These are phyloP conservation scores for Knipowitschia caucasica DNA, from an alignment of 2,797 vertebrate species.

Conservation along the genomic window DNA sequence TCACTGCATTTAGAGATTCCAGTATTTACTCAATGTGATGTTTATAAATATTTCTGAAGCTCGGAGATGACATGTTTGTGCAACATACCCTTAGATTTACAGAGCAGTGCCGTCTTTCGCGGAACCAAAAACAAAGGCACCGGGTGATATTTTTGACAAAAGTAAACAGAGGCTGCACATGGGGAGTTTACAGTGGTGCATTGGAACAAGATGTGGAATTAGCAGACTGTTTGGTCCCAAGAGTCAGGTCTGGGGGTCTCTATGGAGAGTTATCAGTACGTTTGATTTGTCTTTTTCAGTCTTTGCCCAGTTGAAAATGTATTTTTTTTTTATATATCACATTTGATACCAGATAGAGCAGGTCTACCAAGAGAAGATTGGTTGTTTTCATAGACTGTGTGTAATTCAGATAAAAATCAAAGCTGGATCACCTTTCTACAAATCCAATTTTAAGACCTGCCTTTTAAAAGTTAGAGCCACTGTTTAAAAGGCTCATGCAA, in stretches of 20 bases:
- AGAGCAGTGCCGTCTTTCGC: conserved; percentile 58
- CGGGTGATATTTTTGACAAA: conserved; percentile 70
- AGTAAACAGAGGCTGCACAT: conserved; percentile 68
- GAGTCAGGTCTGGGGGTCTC: conserved; percentile 48
- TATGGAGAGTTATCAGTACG: conserved; percentile 44
- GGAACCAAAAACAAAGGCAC: conserved; percentile 64
- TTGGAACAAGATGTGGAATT: conserved; percentile 71
- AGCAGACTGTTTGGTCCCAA: conserved; percentile 25
- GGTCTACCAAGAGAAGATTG: neutral
- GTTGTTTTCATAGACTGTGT: neutral
- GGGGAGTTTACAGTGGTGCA: conserved; percentile 67
- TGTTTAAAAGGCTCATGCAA: conserved; percentile 4
- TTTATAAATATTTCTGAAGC: conserved; percentile 67
- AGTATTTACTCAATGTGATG: conserved; percentile 63
- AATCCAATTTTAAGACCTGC: conserved; percentile 2
- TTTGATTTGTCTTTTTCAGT: conserved; percentile 41
- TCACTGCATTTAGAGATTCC: conserved; percentile 46
- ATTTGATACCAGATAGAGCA: conserved; percentile 25
- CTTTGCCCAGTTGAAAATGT: neutral
- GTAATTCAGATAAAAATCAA: neutral
- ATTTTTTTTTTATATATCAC: conserved; percentile 26
- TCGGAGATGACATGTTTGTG: conserved; percentile 75
- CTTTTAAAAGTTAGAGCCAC: conserved; percentile 1
- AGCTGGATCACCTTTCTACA: neutral
- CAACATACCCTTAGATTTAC: conserved; percentile 71